Percentiles rank a stretch among this genome's conserved stretches.
phyloP scores from a whole-genome alignment of 2,888 invertebrate genomes.

The Tupiocoris notatus region DNA sequence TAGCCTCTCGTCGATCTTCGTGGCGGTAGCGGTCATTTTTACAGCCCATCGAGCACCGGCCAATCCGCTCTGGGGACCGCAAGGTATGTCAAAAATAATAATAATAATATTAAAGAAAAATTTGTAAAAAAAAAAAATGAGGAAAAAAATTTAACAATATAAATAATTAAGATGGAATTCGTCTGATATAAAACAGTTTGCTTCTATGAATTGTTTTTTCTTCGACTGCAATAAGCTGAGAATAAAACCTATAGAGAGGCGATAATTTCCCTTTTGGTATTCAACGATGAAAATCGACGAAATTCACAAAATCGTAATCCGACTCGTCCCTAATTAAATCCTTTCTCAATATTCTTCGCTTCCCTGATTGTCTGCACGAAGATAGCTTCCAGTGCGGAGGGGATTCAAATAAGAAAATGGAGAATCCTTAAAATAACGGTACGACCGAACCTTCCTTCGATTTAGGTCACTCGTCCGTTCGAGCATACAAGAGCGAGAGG shows the following conservation, averaged over 20 bases:
- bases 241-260: no score
- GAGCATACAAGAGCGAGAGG: not conserved
- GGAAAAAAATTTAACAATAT: slow-evolving; percentile 7
- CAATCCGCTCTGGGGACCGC: slow-evolving; percentile 35
- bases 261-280: no score
- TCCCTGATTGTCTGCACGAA: no score
- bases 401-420: not conserved
- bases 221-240: no score
- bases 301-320: no score
- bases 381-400: not conserved
- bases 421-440: slow-evolving; percentile 32
- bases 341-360: no score
- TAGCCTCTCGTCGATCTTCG: slow-evolving; percentile 6
- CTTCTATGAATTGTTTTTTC: not conserved
- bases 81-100: slow-evolving; percentile 32
- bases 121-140: no score
- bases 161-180: no score
- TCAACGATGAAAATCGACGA: no score
- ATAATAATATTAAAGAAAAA: no score
- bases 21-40: slow-evolving; percentile 27
- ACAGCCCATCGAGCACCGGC: slow-evolving; percentile 25
- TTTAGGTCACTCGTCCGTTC: slow-evolving; percentile 24
- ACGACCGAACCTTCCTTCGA: not conserved
- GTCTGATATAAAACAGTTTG: not conserved
- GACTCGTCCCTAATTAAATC: no score